These are phyloP conservation scores for Cosmia pyralina DNA, from an alignment of 2,888 invertebrate genomes.

Conservation along the genomic window DNA sequence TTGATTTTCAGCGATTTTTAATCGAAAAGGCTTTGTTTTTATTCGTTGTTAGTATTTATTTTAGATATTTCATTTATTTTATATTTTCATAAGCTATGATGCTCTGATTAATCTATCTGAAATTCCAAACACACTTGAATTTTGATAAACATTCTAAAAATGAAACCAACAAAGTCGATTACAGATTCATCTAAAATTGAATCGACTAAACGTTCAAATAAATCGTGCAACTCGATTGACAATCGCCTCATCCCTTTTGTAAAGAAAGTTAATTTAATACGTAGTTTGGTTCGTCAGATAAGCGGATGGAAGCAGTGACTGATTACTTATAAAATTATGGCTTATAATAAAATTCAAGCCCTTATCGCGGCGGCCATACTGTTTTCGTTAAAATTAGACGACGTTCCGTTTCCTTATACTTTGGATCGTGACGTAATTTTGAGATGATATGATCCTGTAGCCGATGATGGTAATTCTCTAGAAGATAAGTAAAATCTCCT, in stretches of 20 bases:
- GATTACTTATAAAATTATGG: conserved; percentile 64
- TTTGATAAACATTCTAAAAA: background rate
- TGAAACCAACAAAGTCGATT: conserved; percentile 38
- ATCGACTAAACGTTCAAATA: conserved; percentile 45
- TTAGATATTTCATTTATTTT: background rate
- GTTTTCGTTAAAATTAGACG: conserved; percentile 63
- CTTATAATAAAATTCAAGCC: conserved; percentile 64
- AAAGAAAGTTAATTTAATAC: conserved; percentile 66
- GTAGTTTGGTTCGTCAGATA: conserved; percentile 60
- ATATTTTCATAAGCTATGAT: background rate
- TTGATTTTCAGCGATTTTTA: conserved; percentile 13
- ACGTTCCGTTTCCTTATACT: conserved; percentile 53
- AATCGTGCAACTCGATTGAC: conserved; percentile 33
- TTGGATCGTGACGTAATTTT: conserved; percentile 52
- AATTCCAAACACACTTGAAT: background rate
- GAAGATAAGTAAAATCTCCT: conserved; percentile 25
- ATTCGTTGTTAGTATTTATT: background rate
- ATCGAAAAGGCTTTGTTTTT: background rate
- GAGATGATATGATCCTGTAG: conserved; percentile 1
- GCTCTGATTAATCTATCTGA: background rate
- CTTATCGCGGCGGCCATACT: conserved; percentile 62
- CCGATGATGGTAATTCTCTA: background rate
- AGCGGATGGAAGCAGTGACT: conserved; percentile 57
- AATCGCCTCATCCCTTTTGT: conserved; percentile 57
- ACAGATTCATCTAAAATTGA: conserved; percentile 49